These are phyloP conservation scores for Lycaon pictus DNA, from an alignment of 2,113 vertebrate genomes.

Conservation along the genomic window DNA sequence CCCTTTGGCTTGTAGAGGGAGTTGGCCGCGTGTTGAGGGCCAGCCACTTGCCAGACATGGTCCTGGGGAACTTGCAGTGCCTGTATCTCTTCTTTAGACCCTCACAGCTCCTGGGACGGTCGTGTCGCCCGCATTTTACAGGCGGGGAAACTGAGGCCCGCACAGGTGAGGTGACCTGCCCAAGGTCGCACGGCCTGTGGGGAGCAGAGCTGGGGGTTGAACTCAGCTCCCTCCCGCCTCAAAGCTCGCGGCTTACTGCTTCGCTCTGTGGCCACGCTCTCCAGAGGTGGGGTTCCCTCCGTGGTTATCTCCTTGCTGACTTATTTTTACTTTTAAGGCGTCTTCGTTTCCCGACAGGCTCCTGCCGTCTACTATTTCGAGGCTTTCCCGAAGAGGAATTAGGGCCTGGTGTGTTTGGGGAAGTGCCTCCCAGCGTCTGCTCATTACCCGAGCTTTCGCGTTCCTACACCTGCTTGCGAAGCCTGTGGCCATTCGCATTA, in stretches of 20 bases:
- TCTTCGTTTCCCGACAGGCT: not conserved
- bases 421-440: not conserved
- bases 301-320: not conserved
- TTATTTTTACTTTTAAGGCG: constrained; percentile 56
- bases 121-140: not conserved
- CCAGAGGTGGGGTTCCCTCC: not conserved
- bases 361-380: not conserved
- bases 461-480: not conserved
- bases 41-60: fast-evolving
- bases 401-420: not conserved
- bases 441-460: fast-evolving
- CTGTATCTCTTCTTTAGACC: fast-evolving
- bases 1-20: not conserved
- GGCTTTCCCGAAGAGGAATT: not conserved
- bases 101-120: not conserved
- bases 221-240: not conserved
- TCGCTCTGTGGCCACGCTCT: fast-evolving
- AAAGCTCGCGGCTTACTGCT: not conserved
- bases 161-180: not conserved
- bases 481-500: not conserved
- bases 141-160: not conserved
- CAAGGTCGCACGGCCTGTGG: not conserved
- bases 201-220: not conserved
- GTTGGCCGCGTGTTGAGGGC: not conserved
- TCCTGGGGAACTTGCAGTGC: fast-evolving